These are phyloP conservation scores for Arnoldichthys spilopterus DNA, from an alignment of 2,797 vertebrate species.

Conservation along the genomic window DNA sequence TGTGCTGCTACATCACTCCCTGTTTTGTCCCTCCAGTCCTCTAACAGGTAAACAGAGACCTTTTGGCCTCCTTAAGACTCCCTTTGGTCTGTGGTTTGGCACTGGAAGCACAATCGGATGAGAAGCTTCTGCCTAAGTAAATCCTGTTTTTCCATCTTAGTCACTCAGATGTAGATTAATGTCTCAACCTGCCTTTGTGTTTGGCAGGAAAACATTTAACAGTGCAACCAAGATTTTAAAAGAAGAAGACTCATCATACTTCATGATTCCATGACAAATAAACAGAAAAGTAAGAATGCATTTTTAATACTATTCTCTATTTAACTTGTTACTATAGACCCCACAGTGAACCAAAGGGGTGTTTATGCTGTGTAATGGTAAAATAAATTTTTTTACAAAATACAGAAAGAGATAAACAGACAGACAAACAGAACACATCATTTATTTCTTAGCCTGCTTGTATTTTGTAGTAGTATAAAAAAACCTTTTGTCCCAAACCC, in stretches of 20 bases:
- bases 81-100: constrained; percentile 6
- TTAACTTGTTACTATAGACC: too few species aligned
- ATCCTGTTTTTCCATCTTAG: constrained; percentile 33
- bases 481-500: too few species aligned
- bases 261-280: constrained; percentile 18
- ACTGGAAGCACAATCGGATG: neutral
- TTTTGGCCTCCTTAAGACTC: neutral
- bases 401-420: too few species aligned
- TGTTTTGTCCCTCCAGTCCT: neutral
- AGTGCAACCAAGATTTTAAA: constrained; percentile 22
- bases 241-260: constrained; percentile 18
- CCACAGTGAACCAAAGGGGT: too few species aligned
- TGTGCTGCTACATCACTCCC: neutral
- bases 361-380: too few species aligned
- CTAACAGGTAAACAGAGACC: neutral
- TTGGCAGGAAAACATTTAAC: constrained; percentile 34
- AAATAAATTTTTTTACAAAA: too few species aligned
- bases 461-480: too few species aligned
- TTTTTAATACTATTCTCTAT: too few species aligned
- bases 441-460: too few species aligned
- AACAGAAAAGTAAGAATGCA: too few species aligned
- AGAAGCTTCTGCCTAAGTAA: constrained; percentile 7
- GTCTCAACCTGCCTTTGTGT: constrained; percentile 46
- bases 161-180: constrained; percentile 39
- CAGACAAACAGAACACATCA: too few species aligned